Evolutionary conservation across 2,888 invertebrate genomes (phyloP), one percentile per base, ranked within the genome.

Genomic region (Calliopum simillimum): DNA sequence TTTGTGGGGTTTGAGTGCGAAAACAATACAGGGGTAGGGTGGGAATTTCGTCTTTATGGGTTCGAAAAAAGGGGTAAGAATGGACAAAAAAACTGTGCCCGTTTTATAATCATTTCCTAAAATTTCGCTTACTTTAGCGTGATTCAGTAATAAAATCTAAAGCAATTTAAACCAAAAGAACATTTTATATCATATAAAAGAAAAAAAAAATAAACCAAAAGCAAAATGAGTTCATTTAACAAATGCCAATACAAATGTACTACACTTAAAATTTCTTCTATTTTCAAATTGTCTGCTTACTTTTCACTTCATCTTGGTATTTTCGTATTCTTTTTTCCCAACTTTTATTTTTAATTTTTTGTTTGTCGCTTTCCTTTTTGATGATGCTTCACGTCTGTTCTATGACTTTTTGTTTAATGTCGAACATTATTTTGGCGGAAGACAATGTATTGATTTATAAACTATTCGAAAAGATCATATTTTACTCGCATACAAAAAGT

Each of bases 201-300:
- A 11, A 25, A 46, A 6, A 19, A 13, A 58, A 21, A 53, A 21
- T 13, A 53, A 53, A 21, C 53, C 16, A 21, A 23, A 21, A 59
- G 51, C 49, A 80, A 79, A 80, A 78, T 78, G 79, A 79, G 80
- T 79, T 79, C 78, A 79, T 75, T 75, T 68, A 41, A 41, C 53
- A 58, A 56, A 63, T 53, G 56, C 61, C 21, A 53, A 70, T 67
- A 70, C 62, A 70, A 70, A 70, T 70, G 70, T 55, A 62, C 23
- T 43, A 62, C 51, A 67, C 70, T 70, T 70, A 70, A 70, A 70
- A 70, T 41, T 70, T 70, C 66, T 70, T 66, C 61, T 70, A 66
- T 70, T 70, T 70, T 53, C 66, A 33, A 70, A 47, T 66, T 56
- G 56, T 25, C 46, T 55, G 43, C 44, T 56, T 56, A 19, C 58